Evolutionary conservation across 2,113 vertebrate genomes (phyloP), one percentile per base, ranked within the genome.

Genomic region (Pseudorasbora parva): DNA sequence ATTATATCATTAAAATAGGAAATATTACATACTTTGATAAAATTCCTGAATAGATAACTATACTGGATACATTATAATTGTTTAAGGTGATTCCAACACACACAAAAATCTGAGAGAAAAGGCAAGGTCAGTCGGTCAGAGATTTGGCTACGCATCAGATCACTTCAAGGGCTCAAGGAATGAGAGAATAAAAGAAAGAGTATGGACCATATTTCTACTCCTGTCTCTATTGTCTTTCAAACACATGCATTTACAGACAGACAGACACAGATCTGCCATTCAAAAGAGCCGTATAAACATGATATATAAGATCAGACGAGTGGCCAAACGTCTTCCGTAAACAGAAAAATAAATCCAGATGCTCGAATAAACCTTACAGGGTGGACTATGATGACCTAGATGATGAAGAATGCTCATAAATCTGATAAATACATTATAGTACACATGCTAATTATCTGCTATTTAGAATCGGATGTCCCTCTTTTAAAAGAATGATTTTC

Each of bases 71-170:
- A 33, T 56, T 56, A 12, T 33, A 2, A 74, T 47, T 19, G 23
- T 73, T 74, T 30, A 23, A 19, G 11, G 7, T 19, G 33, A 59
- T 59, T 59, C 3, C 7, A 57, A 4, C 2, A 27, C 37, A 27
- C 5, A 51, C n/a, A 69, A 2, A 68, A n/a, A 37, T 10, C 0
- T 51, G 47, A 75, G 68, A 49, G 10, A 56, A 75, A 75, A 59
- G 21, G 11, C 37, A 25, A 78, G 57, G 76, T 47, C n/a, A 25
- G 37, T 25, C 43, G 8, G 76, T 78, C 76, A 78, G 23, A 62
- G 76, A 47, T 78, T 78, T 59, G 75, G 54, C 54, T 59, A 41
- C 27, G 76, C n/a, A 25, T 79, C 59, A 49, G 43, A 79, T 64
- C 59, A 64, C 77, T 79, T 64, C 59, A 64, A 79, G 41, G 56